Percentiles rank a stretch among this genome's conserved stretches.
These are phyloP conservation scores for Spodoptera exigua DNA, from an alignment of 2,888 invertebrate species.

Conservation along the genomic window DNA sequence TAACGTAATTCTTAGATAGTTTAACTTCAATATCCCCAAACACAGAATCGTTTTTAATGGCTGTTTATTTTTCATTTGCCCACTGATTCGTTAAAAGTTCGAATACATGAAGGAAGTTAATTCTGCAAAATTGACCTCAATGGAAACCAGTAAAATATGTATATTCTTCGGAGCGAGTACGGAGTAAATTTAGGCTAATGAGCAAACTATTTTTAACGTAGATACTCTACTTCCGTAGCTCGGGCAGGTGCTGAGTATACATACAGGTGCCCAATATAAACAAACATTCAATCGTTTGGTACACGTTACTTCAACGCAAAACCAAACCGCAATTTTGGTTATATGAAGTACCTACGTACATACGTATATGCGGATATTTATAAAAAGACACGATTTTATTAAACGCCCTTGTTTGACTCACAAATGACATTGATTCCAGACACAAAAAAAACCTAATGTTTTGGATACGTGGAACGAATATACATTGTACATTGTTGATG, in stretches of 20 bases:
- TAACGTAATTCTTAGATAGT: no score
- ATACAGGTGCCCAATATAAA: conserved; percentile 66
- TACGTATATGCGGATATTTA: conserved; percentile 11
- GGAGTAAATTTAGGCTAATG: conserved; percentile 68
- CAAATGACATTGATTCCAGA: conserved; percentile 42
- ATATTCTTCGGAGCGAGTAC: conserved; percentile 36
- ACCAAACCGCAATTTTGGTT: conserved; percentile 25
- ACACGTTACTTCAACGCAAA: conserved; percentile 58
- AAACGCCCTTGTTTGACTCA: conserved; percentile 37
- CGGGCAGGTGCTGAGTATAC: conserved; percentile 59
- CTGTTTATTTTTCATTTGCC: no score
- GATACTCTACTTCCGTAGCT: conserved; percentile 59
- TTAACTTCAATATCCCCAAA: no score
- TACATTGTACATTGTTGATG: conserved; percentile 3
- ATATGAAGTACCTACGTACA: conserved; percentile 20
- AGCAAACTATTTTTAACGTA: conserved; percentile 70
- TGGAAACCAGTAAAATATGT: conserved; percentile 31
- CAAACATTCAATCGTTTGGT: conserved; percentile 64
- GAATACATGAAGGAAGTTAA: conserved; percentile 25
- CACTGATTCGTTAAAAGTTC: neutral
- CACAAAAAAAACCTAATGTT: conserved; percentile 23
- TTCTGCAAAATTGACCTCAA: conserved; percentile 21
- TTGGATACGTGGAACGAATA: conserved; percentile 17
- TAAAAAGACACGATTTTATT: conserved; percentile 22
- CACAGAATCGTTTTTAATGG: neutral